Base-by-base conservation (phyloP, 2,888 invertebrate species). In the Drosophila picticornis region DNA sequence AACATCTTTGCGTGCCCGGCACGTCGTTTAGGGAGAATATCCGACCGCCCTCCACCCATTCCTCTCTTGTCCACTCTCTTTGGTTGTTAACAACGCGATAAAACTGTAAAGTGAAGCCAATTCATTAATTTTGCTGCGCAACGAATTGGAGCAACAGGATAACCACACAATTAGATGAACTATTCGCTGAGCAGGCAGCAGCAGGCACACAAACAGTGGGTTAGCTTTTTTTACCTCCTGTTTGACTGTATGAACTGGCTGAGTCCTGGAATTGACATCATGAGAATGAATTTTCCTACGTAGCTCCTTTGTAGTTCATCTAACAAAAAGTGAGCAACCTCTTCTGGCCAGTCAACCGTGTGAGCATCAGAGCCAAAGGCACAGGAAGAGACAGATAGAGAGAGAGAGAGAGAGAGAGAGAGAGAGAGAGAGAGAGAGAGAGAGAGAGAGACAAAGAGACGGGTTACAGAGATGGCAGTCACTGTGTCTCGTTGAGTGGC, bases 31-130 rank as follows among this genome's bases (percentile, higher is more conserved):
- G 34, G 22, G 7, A 22, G 2, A 31, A 36, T 10, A 19, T 9
- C n/a, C 10, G 7, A 16, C 25, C 7, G 0, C 11, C 40, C 25
- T 13, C 22, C 13, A 36, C 27, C 36, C 2, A 34, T 11, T n/a
- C 9, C 38, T 56, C 7, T n/a, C 22, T 31, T 31, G 56, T 43
- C 19, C 13, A 6, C 16, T 34, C 40, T 27, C 34, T 72, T 66
- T 53, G 11, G 16, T 31, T 51, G 62, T 63, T 60, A 40, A 59
- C 64, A 69, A 43, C 63, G 51, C 75, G 76, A 79, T 82, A 82
- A 71, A 72, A 79, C 66, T 78, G 68, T 69, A 75, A 80, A 80
- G 60, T 82, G 71, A 82, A 69, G 66, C 66, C 61, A 70, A 79
- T 79, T 75, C 63, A 80, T 82, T 80, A 80, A 69, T 66, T 79